Evolutionary conservation across 2,888 invertebrate species (phyloP), one percentile per base, ranked within the genome.

Genomic region (Aleiodes leptofemur): DNA sequence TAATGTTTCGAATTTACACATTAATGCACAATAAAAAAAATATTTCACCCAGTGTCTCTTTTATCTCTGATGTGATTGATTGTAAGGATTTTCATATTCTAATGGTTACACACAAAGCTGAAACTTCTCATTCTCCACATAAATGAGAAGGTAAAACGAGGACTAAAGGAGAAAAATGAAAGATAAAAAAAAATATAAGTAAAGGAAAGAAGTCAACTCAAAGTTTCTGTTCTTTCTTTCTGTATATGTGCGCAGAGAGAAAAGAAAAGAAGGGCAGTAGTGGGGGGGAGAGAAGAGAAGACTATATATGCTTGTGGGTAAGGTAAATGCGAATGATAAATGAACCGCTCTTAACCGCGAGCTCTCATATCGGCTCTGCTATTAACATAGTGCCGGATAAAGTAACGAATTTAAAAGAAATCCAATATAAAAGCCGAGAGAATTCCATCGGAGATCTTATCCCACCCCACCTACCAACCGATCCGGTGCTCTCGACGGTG

Each of bases 361-460:
- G 86, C 85, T 85, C 87, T 86, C 86, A 85, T 87, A 88, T 88
- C 87, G 87, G 80, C 81, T 81, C 82, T 71, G 86, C 87, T 87
- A 88, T 88, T 88, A 88, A 88, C 88, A 89, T 88, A 89, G 85
- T 84, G 84, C 86, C 85, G 87, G 87, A 86, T 87, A 87, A 88
- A 88, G 87, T 87, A 87, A 88, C 88, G 86, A 87, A 88, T 88
- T 88, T 87, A 85, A 88, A 88, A 87, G 86, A 88, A 88, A 88
- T 87, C 86, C 85, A 88, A 87, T 87, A 88, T 88, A 88, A 88
- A 87, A 87, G 88, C 86, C 82, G 83, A 85, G 87, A 84, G 87
- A 88, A 88, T 89, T 88, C 88, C 89, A 88, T 87, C 86, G 86
- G 86, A 88, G 89, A 89, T 89, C 85, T 89, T 88, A 89, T 89